Percentiles rank a stretch among this genome's conserved stretches.
Evolutionary conservation across 1,140 invertebrate species (phyloP).

Genomic region (Trialeurodes vaporariorum): DNA sequence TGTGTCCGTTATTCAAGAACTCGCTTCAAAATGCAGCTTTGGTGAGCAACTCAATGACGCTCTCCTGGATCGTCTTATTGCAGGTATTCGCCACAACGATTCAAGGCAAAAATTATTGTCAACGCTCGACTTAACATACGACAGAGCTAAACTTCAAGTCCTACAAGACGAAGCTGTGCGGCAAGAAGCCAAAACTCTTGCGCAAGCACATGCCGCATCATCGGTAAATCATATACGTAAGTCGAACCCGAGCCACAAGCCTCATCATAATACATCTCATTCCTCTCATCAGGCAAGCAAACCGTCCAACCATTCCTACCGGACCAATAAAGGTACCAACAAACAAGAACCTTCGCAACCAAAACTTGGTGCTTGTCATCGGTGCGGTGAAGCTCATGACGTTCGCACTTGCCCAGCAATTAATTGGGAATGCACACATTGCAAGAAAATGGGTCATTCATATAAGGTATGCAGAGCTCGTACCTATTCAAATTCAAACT

Average conservation of each 20-base stretch:
- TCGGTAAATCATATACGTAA: not conserved
- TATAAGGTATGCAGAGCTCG: constrained; percentile 1
- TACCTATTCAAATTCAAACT: too few relatives aligned
- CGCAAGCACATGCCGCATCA: not conserved
- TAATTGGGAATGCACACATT: not conserved
- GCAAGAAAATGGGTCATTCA: not conserved
- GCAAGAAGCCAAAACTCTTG: not conserved
- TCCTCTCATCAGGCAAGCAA: not conserved
- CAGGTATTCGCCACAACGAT: not conserved
- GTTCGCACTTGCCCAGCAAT: not conserved
- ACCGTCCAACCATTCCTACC: not conserved
- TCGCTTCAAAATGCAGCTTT: not conserved
- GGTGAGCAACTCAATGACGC: not conserved
- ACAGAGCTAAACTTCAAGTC: not conserved
- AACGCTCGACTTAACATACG: not conserved
- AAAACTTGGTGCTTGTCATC: not conserved
- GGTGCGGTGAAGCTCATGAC: not conserved
- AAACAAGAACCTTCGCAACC: not conserved
- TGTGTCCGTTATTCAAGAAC: not conserved
- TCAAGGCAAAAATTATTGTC: not conserved
- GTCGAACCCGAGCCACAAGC: not conserved
- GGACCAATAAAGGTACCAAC: not conserved
- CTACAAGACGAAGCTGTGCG: not conserved
- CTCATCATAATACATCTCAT: not conserved
- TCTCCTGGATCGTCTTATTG: not conserved